Evolutionary conservation across 2,113 vertebrate genomes (phyloP).

Genomic region (Falcunculus frontatus): DNA sequence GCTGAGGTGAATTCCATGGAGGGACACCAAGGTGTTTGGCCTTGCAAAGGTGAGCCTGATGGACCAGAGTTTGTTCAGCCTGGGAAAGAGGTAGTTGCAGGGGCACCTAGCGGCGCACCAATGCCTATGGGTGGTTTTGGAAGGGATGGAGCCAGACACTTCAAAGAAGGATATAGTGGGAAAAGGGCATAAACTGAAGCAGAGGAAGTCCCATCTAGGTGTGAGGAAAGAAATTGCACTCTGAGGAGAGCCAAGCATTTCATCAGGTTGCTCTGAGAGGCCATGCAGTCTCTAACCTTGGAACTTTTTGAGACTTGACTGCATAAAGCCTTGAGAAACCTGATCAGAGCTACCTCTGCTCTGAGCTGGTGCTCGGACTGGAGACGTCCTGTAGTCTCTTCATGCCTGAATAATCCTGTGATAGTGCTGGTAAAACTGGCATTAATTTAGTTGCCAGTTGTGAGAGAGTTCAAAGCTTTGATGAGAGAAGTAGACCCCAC

Average conservation of each 20-base stretch:
- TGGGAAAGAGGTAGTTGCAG: not conserved
- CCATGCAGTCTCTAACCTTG: not conserved
- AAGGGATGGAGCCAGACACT: not conserved
- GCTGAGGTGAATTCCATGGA: not conserved
- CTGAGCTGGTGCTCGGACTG: not conserved
- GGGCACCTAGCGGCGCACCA: not conserved
- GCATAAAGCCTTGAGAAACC: not conserved
- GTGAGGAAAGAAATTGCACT: not conserved
- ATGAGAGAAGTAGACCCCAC: not conserved
- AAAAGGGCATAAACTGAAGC: not conserved
- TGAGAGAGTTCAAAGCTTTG: not conserved
- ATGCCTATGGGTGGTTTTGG: not conserved
- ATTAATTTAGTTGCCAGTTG: not conserved
- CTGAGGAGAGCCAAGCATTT: not conserved
- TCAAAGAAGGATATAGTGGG: not conserved
- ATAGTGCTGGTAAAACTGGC: not conserved
- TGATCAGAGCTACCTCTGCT: not conserved
- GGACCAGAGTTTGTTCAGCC: not conserved
- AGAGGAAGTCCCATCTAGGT: not conserved
- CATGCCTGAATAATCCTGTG: not conserved
- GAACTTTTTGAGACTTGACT: not conserved
- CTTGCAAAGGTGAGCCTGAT: not conserved
- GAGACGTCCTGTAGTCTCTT: not conserved
- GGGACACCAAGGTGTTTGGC: not conserved
- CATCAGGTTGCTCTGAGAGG: not conserved